These are phyloP conservation scores for Scaptomyza polygonia DNA, from an alignment of 2,888 invertebrate species.

Conservation along the genomic window DNA sequence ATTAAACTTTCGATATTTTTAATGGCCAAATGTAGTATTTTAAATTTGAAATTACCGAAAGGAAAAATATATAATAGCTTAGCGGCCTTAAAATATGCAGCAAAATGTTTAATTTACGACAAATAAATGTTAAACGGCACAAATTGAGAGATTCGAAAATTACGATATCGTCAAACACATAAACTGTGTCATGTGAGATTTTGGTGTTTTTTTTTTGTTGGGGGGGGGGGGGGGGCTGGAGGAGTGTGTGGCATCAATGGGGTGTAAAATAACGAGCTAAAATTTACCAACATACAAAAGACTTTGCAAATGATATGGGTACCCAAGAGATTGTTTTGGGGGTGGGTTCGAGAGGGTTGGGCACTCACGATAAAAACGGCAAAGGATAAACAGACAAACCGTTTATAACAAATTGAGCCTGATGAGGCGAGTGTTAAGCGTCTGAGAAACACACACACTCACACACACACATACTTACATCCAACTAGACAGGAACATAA, in stretches of 20 bases:
- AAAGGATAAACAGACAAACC: constrained; percentile 65
- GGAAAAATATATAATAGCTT: constrained; percentile 2
- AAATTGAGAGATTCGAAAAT: constrained; percentile 75
- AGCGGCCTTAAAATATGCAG: constrained; percentile 52
- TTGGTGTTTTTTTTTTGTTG: too few species aligned
- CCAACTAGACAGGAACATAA: constrained; percentile 47
- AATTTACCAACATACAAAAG: constrained; percentile 59
- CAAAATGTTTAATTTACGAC: constrained; percentile 76
- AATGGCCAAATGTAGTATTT: constrained; percentile 15
- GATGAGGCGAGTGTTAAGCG: constrained; percentile 71
- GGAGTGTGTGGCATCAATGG: constrained; percentile 56
- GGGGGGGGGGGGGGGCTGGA: too few species aligned
- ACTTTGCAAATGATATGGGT: constrained; percentile 75
- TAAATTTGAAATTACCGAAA: neutral
- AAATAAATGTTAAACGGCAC: constrained; percentile 76
- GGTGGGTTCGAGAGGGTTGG: constrained; percentile 23
- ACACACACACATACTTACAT: constrained; percentile 14
- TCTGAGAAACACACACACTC: constrained; percentile 42
- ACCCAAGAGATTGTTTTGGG: constrained; percentile 14
- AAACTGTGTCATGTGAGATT: constrained; percentile 64
- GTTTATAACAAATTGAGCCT: constrained; percentile 77
- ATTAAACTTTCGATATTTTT: neutral
- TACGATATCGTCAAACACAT: constrained; percentile 64
- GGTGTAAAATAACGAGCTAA: constrained; percentile 76
- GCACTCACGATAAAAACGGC: constrained; percentile 54